Percentiles rank a stretch among this genome's conserved stretches.
phyloP scores from a whole-genome alignment of 2,113 vertebrate genomes.

The Nycticorax nycticorax region DNA sequence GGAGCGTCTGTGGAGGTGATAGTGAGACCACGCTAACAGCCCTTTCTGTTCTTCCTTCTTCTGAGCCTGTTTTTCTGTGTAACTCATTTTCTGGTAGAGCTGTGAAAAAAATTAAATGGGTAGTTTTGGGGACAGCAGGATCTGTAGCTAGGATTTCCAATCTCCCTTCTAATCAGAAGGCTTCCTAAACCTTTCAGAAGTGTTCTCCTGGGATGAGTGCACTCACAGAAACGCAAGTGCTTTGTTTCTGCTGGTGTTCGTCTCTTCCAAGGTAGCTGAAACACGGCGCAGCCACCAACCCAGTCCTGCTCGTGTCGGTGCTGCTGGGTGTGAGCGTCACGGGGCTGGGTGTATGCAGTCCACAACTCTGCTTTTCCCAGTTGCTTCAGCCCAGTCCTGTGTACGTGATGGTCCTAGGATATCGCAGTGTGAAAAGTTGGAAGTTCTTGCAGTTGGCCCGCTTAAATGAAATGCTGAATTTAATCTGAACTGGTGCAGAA shows the following conservation, averaged over 20 bases:
- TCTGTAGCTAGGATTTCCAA: constrained; percentile 26
- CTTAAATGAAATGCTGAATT: not conserved
- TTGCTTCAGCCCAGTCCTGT: not conserved
- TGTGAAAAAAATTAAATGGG: not conserved
- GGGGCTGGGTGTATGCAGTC: not conserved
- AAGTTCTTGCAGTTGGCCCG: not conserved
- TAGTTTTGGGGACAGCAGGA: constrained; percentile 22
- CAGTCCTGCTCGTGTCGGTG: not conserved
- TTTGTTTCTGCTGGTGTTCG: not conserved
- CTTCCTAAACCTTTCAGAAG: constrained; percentile 36
- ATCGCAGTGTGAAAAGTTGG: accelerated
- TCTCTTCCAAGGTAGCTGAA: not conserved
- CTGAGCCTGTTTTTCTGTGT: not conserved
- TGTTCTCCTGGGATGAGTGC: constrained; percentile 14
- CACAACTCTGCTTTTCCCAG: not conserved
- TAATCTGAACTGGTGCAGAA: accelerated
- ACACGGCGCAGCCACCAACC: not conserved
- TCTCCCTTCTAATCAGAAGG: constrained; percentile 36
- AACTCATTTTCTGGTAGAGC: not conserved
- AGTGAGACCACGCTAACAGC: not conserved
- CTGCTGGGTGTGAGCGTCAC: not conserved
- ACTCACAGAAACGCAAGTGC: not conserved
- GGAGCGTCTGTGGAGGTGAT: not conserved
- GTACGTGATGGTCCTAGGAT: accelerated
- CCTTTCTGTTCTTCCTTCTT: not conserved